Base-by-base conservation (phyloP, 2,888 invertebrate species). In the Pyrrhosoma nymphula region DNA sequence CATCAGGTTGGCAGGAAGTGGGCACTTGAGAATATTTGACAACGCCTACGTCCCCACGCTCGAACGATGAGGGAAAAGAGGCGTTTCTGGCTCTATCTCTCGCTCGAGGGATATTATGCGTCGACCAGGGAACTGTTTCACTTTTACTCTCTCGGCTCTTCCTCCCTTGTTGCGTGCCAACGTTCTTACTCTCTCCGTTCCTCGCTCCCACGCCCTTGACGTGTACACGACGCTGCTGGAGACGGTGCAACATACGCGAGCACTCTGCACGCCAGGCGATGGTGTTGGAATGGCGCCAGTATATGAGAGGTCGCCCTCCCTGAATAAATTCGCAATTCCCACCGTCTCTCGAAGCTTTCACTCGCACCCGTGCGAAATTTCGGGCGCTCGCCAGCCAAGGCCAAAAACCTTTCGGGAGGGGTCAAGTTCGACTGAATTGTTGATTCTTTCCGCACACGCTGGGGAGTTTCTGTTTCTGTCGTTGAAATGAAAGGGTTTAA, bases 321-420 rank as follows among this genome's bases (percentile, higher is more conserved):
- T 93, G 93, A 93, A 93, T 93, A 93, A 93, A 69, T 69, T 47
- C 69, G 93, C 69, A 69, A 69, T 93, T 93, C 93, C 93, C 93
- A 93, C 69, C 47, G 47, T 47, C 14, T 35, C n/a, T 69, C 47
- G 47, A 91, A 47, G 75, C 93, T 93, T 93, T 75, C 93, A 75
- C 47, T 93, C n/a, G 26, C 69, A n/a, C 39, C 93, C 60, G 60
- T 75, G 39, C n/a, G 93, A 47, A 56, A 93, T 69, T 69, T 63
- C 55, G 63, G 82, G 93, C 93, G 93, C 39, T n/a, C 63, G 26
- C 69, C 93, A 93, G 26, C 69, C 93, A 93, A 93, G 93, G 93
- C 93, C 93, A 93, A 75, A 47, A 93, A 93, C 69, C 75, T 93
- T 69, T 12, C 35, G 18, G 82, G 6, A n/a, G 35, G 82, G 82